Percentiles rank a stretch among this genome's conserved stretches.
Conservation (phyloP, 1,140 invertebrate species). For the Lysiphlebus fabarum region DNA sequence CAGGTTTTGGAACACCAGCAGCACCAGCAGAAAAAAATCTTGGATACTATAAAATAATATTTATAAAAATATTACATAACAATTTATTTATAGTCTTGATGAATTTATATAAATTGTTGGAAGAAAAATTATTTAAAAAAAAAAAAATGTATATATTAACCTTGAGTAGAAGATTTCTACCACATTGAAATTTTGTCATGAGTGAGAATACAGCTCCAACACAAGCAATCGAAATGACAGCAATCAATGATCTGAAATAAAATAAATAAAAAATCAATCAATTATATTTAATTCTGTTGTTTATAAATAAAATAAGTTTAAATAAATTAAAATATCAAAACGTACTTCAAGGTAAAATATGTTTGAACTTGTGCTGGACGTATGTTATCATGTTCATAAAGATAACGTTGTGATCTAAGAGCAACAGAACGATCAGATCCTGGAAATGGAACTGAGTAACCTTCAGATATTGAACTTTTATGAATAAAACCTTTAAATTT, state of each 20-base stretch:
- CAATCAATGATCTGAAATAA: constrained; percentile 49
- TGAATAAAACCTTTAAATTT: constrained; percentile 63
- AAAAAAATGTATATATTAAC: constrained; percentile 51
- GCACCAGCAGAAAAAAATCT: constrained; percentile 70
- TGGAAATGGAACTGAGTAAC: constrained; percentile 76
- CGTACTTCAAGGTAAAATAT: constrained; percentile 60
- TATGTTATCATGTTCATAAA: constrained; percentile 66
- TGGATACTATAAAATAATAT: constrained; percentile 61
- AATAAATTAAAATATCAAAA: constrained; percentile 18
- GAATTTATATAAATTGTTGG: background rate
- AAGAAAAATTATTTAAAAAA: constrained; percentile 16
- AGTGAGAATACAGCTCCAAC: constrained; percentile 63
- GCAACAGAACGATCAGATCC: constrained; percentile 79
- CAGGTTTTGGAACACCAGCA: constrained; percentile 65
- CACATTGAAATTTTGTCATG: constrained; percentile 64
- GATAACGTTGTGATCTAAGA: constrained; percentile 70
- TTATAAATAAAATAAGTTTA: constrained; percentile 1
- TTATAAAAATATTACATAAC: constrained; percentile 12
- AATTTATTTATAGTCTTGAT: constrained; percentile 8
- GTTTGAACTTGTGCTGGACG: constrained; percentile 69
- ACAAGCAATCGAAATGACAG: constrained; percentile 55
- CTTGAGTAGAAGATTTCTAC: constrained; percentile 65
- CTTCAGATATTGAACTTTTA: constrained; percentile 58
- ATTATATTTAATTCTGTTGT: background rate
- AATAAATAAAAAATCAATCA: background rate